phyloP scores from a whole-genome alignment of 35 echinoderm and acorn worm species.

The Amphiura filiformis region DNA sequence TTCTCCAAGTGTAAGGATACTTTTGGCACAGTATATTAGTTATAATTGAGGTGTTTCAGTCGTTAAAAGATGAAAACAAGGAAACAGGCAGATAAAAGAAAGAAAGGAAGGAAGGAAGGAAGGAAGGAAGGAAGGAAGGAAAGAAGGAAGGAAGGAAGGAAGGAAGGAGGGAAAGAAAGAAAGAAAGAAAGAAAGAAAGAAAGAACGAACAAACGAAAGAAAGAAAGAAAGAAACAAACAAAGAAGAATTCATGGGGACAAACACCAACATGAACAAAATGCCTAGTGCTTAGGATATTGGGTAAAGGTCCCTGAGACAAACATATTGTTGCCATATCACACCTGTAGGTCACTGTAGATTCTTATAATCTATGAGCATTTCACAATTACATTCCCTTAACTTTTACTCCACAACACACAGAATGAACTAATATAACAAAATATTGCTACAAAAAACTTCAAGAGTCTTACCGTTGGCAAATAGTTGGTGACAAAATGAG shows the following conservation, averaged over 20 bases:
- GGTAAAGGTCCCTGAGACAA: not conserved
- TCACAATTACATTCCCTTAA: no score
- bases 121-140: not conserved
- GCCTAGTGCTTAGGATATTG: not conserved
- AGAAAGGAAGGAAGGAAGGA: not conserved
- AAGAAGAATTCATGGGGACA: not conserved
- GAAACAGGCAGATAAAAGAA: no score
- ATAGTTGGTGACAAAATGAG: constrained; percentile 61
- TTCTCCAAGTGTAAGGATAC: no score
- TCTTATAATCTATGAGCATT: no score
- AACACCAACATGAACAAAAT: not conserved
- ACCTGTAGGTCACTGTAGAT: no score
- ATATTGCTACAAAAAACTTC: no score
- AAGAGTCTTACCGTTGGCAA: constrained; percentile 65
- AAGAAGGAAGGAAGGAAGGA: constrained; percentile 4
- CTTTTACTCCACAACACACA: no score
- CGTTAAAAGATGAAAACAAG: not conserved
- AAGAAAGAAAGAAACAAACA: no score
- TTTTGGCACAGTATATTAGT: not conserved
- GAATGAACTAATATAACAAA: no score
- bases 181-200: constrained; percentile 5
- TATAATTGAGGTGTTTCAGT: not conserved
- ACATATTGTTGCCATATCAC: no score
- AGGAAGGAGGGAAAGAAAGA: constrained; percentile 4
- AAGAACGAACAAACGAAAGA: no score